These are phyloP conservation scores for Seriola aureovittata DNA, from an alignment of 2,113 vertebrate genomes.

Conservation along the genomic window DNA sequence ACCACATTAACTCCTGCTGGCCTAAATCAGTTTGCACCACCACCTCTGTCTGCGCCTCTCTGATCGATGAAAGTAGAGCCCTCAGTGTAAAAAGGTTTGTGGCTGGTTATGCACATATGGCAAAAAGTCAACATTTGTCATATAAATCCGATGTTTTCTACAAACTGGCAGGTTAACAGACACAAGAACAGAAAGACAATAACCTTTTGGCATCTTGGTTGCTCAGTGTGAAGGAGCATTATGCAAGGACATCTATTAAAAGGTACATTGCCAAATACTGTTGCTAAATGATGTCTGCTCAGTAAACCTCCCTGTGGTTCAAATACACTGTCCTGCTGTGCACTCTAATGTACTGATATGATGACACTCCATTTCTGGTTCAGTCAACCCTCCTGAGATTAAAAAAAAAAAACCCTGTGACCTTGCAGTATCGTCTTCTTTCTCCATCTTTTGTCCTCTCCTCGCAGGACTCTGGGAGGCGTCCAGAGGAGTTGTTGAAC, in stretches of 20 bases:
- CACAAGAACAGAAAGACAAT: background rate
- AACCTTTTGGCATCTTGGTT: background rate
- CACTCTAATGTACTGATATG: slow-evolving; percentile 14
- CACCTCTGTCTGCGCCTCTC: slow-evolving; percentile 15
- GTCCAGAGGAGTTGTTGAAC: slow-evolving; percentile 85
- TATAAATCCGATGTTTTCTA: background rate
- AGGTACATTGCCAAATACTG: background rate
- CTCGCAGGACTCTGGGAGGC: slow-evolving; percentile 87
- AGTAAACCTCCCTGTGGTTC: background rate
- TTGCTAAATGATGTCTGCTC: slow-evolving; percentile 14
- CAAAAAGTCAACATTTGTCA: background rate
- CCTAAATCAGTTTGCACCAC: background rate
- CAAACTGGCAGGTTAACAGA: background rate
- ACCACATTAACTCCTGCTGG: too few relatives aligned
- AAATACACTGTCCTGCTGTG: slow-evolving; percentile 8
- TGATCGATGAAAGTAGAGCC: slow-evolving; percentile 9
- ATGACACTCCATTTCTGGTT: background rate
- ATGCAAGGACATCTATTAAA: background rate
- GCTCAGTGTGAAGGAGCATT: background rate
- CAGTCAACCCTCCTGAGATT: background rate
- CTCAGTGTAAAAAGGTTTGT: background rate
- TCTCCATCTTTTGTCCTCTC: slow-evolving; percentile 61
- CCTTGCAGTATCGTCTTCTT: slow-evolving; percentile 25
- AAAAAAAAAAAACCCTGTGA: slow-evolving; percentile 26
- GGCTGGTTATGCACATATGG: slow-evolving; percentile 7